Conservation (phyloP, 2,113 vertebrate species). For the Ranitomeya imitator region DNA sequence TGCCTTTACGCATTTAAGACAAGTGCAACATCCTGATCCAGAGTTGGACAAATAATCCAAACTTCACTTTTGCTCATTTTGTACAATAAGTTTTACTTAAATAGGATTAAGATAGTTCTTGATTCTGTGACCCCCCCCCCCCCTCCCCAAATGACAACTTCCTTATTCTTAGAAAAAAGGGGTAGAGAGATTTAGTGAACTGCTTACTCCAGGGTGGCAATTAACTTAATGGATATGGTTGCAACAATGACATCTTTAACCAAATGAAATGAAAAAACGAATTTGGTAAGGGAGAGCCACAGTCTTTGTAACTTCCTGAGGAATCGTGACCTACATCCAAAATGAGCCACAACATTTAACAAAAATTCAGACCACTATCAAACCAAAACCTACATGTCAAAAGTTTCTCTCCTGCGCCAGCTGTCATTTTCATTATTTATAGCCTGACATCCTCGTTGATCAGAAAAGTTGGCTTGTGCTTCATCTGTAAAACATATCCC, state of each 20-base stretch:
- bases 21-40: neutral
- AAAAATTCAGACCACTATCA: neutral
- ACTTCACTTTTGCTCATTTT: neutral
- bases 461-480: neutral
- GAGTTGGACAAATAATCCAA: neutral
- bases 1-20: neutral
- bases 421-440: neutral
- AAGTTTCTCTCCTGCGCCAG: neutral
- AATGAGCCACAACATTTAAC: neutral
- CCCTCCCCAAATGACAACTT: too few species aligned
- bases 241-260: neutral
- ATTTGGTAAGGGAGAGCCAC: neutral
- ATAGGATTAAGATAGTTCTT: neutral
- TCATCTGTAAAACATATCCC: neutral
- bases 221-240: neutral
- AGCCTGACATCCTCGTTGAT: neutral
- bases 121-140: too few species aligned
- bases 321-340: neutral
- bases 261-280: neutral
- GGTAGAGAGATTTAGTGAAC: neutral
- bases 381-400: neutral
- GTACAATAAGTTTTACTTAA: neutral
- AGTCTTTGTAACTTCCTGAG: neutral
- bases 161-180: neutral
- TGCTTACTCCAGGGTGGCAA: neutral